Evolutionary conservation across 2,113 vertebrate genomes (phyloP), one percentile per base, ranked within the genome.

Genomic region (Rhadina sibilatrix): DNA sequence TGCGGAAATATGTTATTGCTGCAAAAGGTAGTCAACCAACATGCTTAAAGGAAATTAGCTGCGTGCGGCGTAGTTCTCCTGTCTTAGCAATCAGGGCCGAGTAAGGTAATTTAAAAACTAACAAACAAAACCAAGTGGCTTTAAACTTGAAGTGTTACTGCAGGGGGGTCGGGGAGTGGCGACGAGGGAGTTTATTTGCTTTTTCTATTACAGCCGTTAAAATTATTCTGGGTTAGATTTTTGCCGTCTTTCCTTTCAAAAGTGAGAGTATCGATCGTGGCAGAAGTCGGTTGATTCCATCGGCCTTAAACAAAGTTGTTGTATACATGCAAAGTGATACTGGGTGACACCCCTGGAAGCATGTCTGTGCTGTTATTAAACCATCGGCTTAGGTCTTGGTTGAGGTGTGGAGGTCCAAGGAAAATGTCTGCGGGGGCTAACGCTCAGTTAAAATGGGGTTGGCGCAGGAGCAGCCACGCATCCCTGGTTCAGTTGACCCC

Each of bases 261-360:
- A 40, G 11, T 5, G 11, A 60, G n/a, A n/a, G 4, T 11, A 27
- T 49, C 0, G 2, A 18, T 30, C 1, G 0, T 15, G 35, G 15
- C 2, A 37, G 23, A 54, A 66, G 19, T 37, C 3, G 0, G 5
- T 70, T 9, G 11, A 7, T 74, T 74, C 30, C 7, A 5, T 38
- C 19, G 37, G 16, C 23, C 37, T 90, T n/a, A 38, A 54, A 42
- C 20, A 4, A 70, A 59, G 21, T 35, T 10, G 0, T 13, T 35
- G 10, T 8, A 1, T 5, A 6, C 10, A 38, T 25, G 79, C 5
- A 3, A 37, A 52, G 37, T 3, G 15, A 5, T n/a, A 53, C n/a
- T 4, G 1, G 1, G 25, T 53, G 15, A 13, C 2, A 0, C 4
- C 0, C 5, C 33, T 28, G 54, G 12, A 25, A 71, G 17, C 5